Conservation (phyloP, 64 coral and sea anemone genomes). For the Montipora efflorescens region DNA sequence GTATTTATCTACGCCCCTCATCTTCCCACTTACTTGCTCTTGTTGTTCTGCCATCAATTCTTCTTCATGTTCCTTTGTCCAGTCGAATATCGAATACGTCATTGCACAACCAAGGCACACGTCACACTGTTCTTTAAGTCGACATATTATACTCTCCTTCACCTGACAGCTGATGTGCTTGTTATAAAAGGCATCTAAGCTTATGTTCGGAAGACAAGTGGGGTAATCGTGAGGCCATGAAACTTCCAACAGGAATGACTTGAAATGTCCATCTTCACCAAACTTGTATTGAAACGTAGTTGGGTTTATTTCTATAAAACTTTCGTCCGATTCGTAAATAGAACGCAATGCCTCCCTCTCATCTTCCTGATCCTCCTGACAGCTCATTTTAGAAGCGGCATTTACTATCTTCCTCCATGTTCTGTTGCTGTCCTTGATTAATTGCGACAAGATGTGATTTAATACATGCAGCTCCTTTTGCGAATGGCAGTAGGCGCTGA, state of each 20-base stretch:
- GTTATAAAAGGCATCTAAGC: constrained; percentile 96
- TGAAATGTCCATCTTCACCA: constrained; percentile 92
- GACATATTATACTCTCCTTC: constrained; percentile 71
- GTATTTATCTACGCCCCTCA: not conserved
- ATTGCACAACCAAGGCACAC: constrained; percentile 80
- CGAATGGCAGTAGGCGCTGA: not conserved
- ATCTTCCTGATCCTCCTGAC: constrained; percentile 91
- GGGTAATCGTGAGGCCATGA: constrained; percentile 85
- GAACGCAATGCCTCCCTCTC: constrained; percentile 93
- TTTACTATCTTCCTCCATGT: too few species aligned
- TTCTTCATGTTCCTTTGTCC: constrained; percentile 89
- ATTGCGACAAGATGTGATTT: too few species aligned
- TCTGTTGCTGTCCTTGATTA: too few species aligned
- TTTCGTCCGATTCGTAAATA: constrained; percentile 96
- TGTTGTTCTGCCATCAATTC: constrained; percentile 80
- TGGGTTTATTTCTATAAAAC: constrained; percentile 83
- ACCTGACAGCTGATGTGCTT: constrained; percentile 80
- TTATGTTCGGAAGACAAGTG: constrained; percentile 72
- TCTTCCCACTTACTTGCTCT: constrained; percentile 26
- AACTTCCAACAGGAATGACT: constrained; percentile 93
- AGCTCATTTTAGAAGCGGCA: constrained; percentile 63
- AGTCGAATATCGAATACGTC: constrained; percentile 96
- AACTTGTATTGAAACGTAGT: constrained; percentile 98
- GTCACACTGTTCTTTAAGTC: constrained; percentile 87
- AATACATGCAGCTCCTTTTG: not conserved